Base-by-base conservation (phyloP, 2,113 vertebrate species). In the Spea bombifrons region DNA sequence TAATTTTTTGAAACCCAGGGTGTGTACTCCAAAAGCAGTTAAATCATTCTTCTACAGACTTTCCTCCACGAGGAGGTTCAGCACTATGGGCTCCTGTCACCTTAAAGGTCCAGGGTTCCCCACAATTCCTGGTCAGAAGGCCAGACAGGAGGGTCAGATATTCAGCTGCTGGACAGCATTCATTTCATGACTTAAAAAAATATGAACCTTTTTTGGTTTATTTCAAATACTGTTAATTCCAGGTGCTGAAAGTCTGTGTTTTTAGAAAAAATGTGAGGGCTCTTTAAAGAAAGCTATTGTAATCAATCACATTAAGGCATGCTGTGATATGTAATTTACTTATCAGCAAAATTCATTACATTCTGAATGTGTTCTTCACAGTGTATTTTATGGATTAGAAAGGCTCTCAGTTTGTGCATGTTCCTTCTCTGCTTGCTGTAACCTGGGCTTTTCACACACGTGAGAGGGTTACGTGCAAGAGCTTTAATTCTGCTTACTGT, bases 271-370 rank as follows among this genome's bases (percentile, higher is more conserved):
- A 59, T 59, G 55, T 59, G 2, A 59, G 10, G 55, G 10, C 15
- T 9, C 55, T 48, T 10, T 46, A 16, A 16, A 48, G 1, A 64
- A 55, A 55, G 50, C 7, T 5, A 44, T 5, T 67, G 65, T 30
- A 66, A 59, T 55, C 61, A 65, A 66, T 52, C 47, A 65, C 7
- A 5, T 15, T 4, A 52, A 7, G 64, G 49, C 59, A 79, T 8
- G 44, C 76, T 73, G 50, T 10, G 49, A n/a, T 57, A 66, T 73
- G 44, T 64, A 80, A 73, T 80, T 16, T 68, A 45, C 17, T 80
- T 49, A 74, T 71, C n/a, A 72, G 50, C 61, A 53, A 74, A 68
- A 10, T 57, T 67, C 8, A 68, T 48, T 30, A 49, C 12, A 17
- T 68, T 74, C 7, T 53, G 59, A 8, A 43, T 5, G 5, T 72